phyloP scores from a whole-genome alignment of 2,113 vertebrate species.

The Corythaixoides concolor region DNA sequence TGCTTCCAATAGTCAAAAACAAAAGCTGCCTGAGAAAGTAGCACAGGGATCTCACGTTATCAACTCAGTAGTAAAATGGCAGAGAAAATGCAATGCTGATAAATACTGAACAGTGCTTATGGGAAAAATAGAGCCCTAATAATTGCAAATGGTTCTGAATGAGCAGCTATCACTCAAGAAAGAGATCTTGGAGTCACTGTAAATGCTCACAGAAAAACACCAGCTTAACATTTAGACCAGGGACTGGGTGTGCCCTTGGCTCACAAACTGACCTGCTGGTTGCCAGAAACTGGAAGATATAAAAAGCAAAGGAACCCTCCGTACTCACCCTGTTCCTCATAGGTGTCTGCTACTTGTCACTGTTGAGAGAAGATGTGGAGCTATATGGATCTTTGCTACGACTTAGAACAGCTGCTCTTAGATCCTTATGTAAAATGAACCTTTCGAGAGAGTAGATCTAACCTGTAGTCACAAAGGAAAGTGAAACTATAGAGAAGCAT shows the following conservation, averaged over 20 bases:
- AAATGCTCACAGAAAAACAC: neutral
- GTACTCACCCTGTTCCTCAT: constrained; percentile 12
- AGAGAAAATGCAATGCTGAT: neutral
- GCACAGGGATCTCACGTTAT: neutral
- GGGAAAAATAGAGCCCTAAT: neutral
- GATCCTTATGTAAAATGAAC: neutral
- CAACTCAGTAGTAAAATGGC: neutral
- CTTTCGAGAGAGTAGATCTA: neutral
- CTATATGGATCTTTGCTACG: neutral
- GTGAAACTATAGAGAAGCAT: neutral
- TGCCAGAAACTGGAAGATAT: neutral
- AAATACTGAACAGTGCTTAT: neutral
- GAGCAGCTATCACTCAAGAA: neutral
- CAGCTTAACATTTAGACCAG: neutral
- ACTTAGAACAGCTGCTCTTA: neutral
- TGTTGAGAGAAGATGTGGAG: neutral
- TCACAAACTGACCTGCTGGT: neutral
- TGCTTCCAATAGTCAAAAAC: neutral
- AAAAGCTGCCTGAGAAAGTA: neutral
- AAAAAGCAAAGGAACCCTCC: neutral
- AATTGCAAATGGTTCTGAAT: neutral
- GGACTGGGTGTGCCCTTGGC: constrained; percentile 25
- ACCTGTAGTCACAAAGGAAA: constrained; percentile 32
- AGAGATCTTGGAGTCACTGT: neutral
- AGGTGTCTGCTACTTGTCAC: neutral